Evolutionary conservation across 2,888 invertebrate species (phyloP).

Genomic region (Drosophila tanythrix): DNA sequence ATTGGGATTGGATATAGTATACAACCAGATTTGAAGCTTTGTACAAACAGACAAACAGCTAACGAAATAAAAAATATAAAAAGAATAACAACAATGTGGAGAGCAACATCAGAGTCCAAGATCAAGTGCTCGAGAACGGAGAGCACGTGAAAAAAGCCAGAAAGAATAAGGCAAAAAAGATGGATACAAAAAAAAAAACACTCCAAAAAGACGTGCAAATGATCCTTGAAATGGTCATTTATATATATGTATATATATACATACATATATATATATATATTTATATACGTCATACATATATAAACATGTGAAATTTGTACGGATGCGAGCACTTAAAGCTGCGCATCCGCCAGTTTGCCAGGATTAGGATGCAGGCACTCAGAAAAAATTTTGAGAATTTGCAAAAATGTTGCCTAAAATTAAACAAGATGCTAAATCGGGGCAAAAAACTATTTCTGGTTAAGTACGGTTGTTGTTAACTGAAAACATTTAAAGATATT

Average conservation of each 20-base stretch:
- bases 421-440: not conserved
- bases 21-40: slow-evolving; percentile 78
- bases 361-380: not conserved
- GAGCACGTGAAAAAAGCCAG: slow-evolving; percentile 10
- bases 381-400: not conserved
- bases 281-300: not conserved
- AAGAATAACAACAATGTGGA: slow-evolving; percentile 60
- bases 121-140: slow-evolving; percentile 74
- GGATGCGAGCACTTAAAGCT: slow-evolving; percentile 10
- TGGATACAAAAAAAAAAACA: slow-evolving; percentile 60
- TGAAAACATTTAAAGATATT: not conserved
- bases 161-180: slow-evolving; percentile 25
- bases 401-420: not conserved
- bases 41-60: slow-evolving; percentile 76
- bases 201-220: slow-evolving; percentile 67
- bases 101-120: slow-evolving; percentile 52
- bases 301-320: not conserved
- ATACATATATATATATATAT: slow-evolving; percentile 21
- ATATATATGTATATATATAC: slow-evolving; percentile 21
- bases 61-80: slow-evolving; percentile 41
- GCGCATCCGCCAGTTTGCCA: not conserved
- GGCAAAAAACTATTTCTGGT: not conserved
- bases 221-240: slow-evolving; percentile 69
- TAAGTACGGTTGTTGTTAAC: not conserved
- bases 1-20: slow-evolving; percentile 25